phyloP scores from a whole-genome alignment of 1,140 invertebrate genomes.

The Orchestia grillus region DNA sequence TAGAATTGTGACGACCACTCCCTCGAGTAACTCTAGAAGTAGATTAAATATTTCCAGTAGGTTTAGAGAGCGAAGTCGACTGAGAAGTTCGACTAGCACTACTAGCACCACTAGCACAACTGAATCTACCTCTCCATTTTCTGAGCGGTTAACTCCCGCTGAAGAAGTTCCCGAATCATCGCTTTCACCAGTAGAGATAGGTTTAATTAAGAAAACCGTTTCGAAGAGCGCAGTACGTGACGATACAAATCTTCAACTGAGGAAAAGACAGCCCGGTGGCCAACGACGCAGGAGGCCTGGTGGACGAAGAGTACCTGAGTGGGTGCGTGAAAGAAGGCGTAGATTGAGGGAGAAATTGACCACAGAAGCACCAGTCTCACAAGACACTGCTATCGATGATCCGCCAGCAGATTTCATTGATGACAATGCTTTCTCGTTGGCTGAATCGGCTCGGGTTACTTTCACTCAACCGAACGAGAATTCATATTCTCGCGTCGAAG shows the following conservation, averaged over 20 bases:
- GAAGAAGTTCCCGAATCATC: background rate
- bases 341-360: background rate
- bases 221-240: background rate
- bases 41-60: constrained; percentile 23
- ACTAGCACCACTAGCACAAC: background rate
- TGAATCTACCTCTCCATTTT: too few relatives aligned
- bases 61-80: background rate
- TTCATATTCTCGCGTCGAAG: background rate
- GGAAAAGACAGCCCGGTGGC: background rate
- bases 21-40: background rate
- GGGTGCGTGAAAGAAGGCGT: background rate
- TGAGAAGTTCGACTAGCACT: background rate
- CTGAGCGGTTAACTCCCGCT: background rate
- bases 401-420: constrained; percentile 27
- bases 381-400: background rate
- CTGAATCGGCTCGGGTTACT: constrained; percentile 24
- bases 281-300: background rate
- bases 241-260: background rate
- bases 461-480: constrained; percentile 13
- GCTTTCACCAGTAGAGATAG: background rate
- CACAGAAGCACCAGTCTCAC: background rate
- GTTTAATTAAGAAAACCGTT: background rate
- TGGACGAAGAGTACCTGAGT: background rate
- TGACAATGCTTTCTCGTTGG: constrained; percentile 6
- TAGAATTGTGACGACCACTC: background rate